Evolutionary conservation across 1,140 invertebrate genomes (phyloP).

Genomic region (Caenorhabditis latens): DNA sequence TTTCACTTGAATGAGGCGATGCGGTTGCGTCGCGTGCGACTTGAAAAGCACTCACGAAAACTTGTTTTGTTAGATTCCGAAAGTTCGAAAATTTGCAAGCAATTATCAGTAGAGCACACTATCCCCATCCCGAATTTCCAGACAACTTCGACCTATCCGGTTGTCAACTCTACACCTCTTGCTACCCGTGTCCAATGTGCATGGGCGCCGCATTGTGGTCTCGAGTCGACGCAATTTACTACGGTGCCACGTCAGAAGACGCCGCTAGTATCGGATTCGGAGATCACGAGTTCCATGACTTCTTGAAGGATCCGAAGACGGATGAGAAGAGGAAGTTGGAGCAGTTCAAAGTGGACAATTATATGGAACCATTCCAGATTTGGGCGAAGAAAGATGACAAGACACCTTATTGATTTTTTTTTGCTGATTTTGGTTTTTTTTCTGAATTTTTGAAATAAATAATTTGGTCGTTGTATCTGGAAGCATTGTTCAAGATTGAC

Average conservation of each 20-base stretch:
- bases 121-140: not conserved
- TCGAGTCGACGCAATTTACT: slow-evolving; percentile 71
- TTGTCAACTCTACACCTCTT: slow-evolving; percentile 73
- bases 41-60: no score
- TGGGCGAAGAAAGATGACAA: slow-evolving; percentile 25
- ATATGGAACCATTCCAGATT: slow-evolving; percentile 19
- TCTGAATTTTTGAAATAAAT: not conserved
- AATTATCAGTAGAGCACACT: not conserved
- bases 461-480: no score
- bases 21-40: no score
- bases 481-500: no score
- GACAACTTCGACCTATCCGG: slow-evolving; percentile 68
- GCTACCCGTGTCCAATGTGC: slow-evolving; percentile 77
- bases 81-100: not conserved
- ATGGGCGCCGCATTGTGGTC: slow-evolving; percentile 74
- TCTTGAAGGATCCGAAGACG: slow-evolving; percentile 58
- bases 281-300: slow-evolving; percentile 71
- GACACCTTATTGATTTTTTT: not conserved
- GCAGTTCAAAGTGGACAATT: slow-evolving; percentile 43
- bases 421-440: not conserved
- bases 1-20: no score
- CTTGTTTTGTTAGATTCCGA: no score
- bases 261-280: slow-evolving; percentile 70
- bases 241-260: slow-evolving; percentile 70
- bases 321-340: slow-evolving; percentile 32